Conservation (phyloP, 2,113 vertebrate genomes). For the Ageneiosus marmoratus region DNA sequence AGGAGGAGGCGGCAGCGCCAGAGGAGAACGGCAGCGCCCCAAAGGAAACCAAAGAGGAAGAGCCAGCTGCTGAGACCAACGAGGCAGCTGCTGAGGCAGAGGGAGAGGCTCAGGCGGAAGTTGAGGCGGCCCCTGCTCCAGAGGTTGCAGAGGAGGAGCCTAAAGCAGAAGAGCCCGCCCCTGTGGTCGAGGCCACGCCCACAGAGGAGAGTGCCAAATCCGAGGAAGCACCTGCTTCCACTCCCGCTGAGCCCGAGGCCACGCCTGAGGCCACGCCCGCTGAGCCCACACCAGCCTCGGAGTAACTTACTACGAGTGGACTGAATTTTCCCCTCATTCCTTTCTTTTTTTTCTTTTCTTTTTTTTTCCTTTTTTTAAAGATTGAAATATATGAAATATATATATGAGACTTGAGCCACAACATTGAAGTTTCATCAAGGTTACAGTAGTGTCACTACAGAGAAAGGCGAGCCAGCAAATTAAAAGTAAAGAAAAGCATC, state of each 20-base stretch:
- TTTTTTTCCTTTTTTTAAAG: slow-evolving; percentile 62
- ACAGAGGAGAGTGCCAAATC: slow-evolving; percentile 60
- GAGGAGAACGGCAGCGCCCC: slow-evolving; percentile 75
- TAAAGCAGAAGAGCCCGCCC: slow-evolving; percentile 40
- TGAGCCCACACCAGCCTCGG: slow-evolving; percentile 78
- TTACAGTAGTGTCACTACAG: slow-evolving; percentile 69
- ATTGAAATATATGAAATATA: slow-evolving; percentile 81
- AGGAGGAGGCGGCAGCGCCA: slow-evolving; percentile 59
- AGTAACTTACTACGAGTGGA: slow-evolving; percentile 75
- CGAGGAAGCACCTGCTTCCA: slow-evolving; percentile 53
- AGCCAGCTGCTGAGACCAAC: slow-evolving; percentile 58
- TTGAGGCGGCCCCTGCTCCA: slow-evolving; percentile 60
- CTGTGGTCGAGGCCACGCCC: slow-evolving; percentile 62
- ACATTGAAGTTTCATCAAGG: slow-evolving; percentile 64
- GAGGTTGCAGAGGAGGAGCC: slow-evolving; percentile 55
- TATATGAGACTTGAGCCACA: slow-evolving; percentile 79
- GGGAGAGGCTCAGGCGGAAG: slow-evolving; percentile 47
- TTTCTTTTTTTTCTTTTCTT: slow-evolving; percentile 29
- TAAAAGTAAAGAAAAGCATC: slow-evolving; percentile 61
- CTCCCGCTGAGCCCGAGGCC: slow-evolving; percentile 70
- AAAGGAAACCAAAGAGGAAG: slow-evolving; percentile 73
- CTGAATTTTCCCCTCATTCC: slow-evolving; percentile 65
- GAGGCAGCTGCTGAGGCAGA: slow-evolving; percentile 47
- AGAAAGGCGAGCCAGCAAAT: slow-evolving; percentile 59
- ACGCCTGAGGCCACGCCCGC: slow-evolving; percentile 72